A percentile compares a stretch with the other conserved stretches of the same genome.
Evolutionary conservation across 2,888 invertebrate genomes (phyloP).

Genomic region (Cephus rjabovi): DNA sequence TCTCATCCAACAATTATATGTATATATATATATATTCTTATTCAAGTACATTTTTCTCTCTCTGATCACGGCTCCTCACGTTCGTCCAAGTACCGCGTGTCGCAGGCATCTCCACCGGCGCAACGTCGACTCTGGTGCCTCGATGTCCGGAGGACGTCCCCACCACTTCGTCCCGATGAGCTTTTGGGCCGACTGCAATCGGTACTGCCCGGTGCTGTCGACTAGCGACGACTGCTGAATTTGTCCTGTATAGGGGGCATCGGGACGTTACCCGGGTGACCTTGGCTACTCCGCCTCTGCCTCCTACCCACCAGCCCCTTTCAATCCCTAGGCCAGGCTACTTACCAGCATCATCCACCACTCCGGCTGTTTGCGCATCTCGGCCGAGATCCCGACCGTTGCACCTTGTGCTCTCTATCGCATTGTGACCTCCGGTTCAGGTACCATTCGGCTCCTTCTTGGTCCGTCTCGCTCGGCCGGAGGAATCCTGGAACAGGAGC

Average conservation of each 20-base stretch:
- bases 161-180: conserved; percentile 12
- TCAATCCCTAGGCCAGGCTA: conserved; percentile 33
- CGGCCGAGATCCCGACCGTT: conserved; percentile 41
- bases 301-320: background rate
- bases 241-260: conserved; percentile 66
- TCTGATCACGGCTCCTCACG: conserved; percentile 6
- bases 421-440: conserved; percentile 25
- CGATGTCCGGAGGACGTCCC: background rate
- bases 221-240: conserved; percentile 44
- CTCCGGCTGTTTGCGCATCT: conserved; percentile 60
- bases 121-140: background rate
- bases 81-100: background rate
- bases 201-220: conserved; percentile 10
- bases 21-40: background rate
- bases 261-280: conserved; percentile 67
- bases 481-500: conserved; percentile 13
- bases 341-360: conserved; percentile 33
- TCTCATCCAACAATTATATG: background rate
- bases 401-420: conserved; percentile 62
- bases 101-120: background rate
- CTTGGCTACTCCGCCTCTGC: conserved; percentile 53
- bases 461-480: conserved; percentile 5
- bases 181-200: conserved; percentile 42
- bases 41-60: background rate
- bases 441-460: conserved; percentile 27